Conservation (phyloP, 2,113 vertebrate species). For the Pica pica region DNA sequence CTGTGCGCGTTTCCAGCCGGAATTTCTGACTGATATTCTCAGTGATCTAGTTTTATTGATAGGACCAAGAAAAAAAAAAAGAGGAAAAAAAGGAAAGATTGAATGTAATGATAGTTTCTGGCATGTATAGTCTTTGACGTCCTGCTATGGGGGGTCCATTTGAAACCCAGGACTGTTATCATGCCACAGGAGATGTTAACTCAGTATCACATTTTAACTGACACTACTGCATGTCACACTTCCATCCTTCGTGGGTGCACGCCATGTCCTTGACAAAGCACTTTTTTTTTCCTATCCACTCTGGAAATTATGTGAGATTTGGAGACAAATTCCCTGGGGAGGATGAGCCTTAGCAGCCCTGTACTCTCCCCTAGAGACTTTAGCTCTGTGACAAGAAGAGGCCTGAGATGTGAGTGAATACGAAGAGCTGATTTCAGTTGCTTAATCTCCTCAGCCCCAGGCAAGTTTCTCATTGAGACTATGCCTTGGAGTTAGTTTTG, state of each 20-base stretch:
- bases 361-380: not conserved
- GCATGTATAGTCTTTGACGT: not conserved
- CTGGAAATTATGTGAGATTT: not conserved
- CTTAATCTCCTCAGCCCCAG: not conserved
- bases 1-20: not conserved
- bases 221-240: not conserved
- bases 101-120: not conserved
- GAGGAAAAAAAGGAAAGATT: not conserved
- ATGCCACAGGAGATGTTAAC: not conserved
- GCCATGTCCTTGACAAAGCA: not conserved
- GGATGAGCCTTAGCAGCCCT: not conserved
- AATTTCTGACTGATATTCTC: not conserved
- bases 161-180: not conserved
- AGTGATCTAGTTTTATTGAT: not conserved
- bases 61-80: not conserved
- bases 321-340: not conserved
- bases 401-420: not conserved
- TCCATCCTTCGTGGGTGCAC: not conserved
- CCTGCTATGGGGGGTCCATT: not conserved
- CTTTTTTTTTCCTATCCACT: not conserved
- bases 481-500: conserved; percentile 15
- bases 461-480: conserved; percentile 1
- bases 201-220: not conserved
- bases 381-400: not conserved
- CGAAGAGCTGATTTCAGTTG: conserved; percentile 5